These are phyloP conservation scores for Phalangium opilio DNA, from an alignment of 2,888 invertebrate genomes.

Conservation along the genomic window DNA sequence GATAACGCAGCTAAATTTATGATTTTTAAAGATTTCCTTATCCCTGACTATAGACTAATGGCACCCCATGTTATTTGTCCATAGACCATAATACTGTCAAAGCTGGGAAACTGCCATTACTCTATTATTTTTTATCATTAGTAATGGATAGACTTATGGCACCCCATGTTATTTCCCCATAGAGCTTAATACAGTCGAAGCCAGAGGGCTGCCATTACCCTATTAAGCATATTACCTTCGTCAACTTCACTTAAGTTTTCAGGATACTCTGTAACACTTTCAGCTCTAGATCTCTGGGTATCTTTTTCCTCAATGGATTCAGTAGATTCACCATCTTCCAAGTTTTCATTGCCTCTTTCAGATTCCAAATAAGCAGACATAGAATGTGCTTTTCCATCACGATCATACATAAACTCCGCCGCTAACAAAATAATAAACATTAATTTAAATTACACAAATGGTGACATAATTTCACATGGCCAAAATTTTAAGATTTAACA, in stretches of 20 bases:
- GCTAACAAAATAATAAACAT: slow-evolving; percentile 23
- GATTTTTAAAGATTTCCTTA: too few species aligned
- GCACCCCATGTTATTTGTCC: too few species aligned
- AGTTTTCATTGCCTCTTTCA: neutral
- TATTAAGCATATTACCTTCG: neutral
- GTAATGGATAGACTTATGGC: neutral
- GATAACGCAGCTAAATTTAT: too few species aligned
- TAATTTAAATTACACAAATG: too few species aligned
- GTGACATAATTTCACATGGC: too few species aligned
- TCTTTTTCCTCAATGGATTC: neutral
- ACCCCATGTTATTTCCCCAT: too few species aligned
- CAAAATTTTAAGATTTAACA: too few species aligned
- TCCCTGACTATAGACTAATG: too few species aligned
- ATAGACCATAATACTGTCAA: too few species aligned
- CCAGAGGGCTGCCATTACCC: too few species aligned
- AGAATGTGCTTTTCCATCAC: slow-evolving; percentile 37
- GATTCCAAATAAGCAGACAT: slow-evolving; percentile 53
- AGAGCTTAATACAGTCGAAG: too few species aligned
- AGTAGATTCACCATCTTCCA: neutral
- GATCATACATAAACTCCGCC: slow-evolving; percentile 64
- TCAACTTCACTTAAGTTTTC: neutral
- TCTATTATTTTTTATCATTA: neutral
- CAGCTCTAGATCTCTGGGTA: neutral
- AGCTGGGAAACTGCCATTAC: too few species aligned
- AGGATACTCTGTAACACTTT: neutral